Evolutionary conservation across 1,140 invertebrate species (phyloP), one percentile per base, ranked within the genome.

Genomic region (Zaprionus ghesquierei): DNA sequence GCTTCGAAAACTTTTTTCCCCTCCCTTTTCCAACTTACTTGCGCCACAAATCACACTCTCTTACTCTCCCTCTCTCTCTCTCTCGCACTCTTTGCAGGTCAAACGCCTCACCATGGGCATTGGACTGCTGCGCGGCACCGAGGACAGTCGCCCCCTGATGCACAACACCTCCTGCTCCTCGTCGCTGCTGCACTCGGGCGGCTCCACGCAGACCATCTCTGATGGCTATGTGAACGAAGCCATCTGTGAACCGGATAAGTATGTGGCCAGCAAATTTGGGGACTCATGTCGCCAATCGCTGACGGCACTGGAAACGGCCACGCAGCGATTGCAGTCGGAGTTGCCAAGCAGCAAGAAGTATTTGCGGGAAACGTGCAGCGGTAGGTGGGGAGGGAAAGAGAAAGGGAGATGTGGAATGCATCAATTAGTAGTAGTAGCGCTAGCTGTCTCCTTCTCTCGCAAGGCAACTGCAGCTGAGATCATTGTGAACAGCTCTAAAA

Each of bases 181-280:
- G 92, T 94, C 76, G 81, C 93, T 73, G 84, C 93, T 69, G 93
- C 93, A 91, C 92, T 18, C n/a, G 0, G 41, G 41, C 41, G 93
- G 66, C 92, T 93, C 78, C 92, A 92, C 79, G 85, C 93, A 75
- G 86, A 90, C 80, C 69, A 77, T 95, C 56, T 95, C 95, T 70
- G 95, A 95, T 31, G 96, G 95, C 27, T 96, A 96, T 92, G 95
- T 96, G 74, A 96, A 96, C 92, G 95, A 96, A 91, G 94, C 93
- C 71, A 95, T 94, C 61, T 93, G 93, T 5, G 94, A 94, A 70
- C 92, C 93, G 9, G 94, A 94, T 73, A 93, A 92, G 74, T 84
- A 92, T 61, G 91, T 92, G 56, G 89, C 91, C n/a, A 92, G 79
- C 69, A 92, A 92, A 74, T 92, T 92, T 53, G 91, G 91, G 18